These are phyloP conservation scores for Drosophila pseudoananassae DNA, from an alignment of 1,140 invertebrate genomes.

Conservation along the genomic window DNA sequence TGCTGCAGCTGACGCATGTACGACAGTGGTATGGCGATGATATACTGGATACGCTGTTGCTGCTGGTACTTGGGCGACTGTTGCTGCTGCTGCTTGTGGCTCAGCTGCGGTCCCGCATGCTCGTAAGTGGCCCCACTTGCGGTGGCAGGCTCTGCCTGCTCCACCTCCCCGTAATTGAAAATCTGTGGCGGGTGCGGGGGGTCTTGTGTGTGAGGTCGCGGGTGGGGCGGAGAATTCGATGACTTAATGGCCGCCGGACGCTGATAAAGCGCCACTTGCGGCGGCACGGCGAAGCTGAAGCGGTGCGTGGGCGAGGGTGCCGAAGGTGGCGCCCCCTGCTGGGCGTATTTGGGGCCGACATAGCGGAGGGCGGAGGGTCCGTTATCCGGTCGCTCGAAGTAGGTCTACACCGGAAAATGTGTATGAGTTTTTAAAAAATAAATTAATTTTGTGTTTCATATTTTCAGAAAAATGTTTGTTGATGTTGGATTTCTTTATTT, in stretches of 20 bases:
- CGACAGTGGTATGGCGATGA: slow-evolving; percentile 77
- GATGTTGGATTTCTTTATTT: background rate
- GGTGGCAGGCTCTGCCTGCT: slow-evolving; percentile 19
- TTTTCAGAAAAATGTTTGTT: background rate
- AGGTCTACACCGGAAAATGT: slow-evolving; percentile 28
- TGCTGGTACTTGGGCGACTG: slow-evolving; percentile 28
- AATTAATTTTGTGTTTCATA: too few relatives aligned
- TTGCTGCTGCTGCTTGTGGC: slow-evolving; percentile 25
- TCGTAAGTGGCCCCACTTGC: slow-evolving; percentile 27
- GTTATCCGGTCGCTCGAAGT: slow-evolving; percentile 50
- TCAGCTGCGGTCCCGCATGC: slow-evolving; percentile 29
- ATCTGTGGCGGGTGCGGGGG: slow-evolving; percentile 27
- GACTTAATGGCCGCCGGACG: slow-evolving; percentile 39
- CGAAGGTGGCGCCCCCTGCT: slow-evolving; percentile 16
- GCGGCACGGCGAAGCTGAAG: slow-evolving; percentile 59
- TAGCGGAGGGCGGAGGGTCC: slow-evolving; percentile 22
- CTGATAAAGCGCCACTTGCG: slow-evolving; percentile 70
- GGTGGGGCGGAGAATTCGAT: background rate
- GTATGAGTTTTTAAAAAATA: too few relatives aligned
- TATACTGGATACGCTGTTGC: slow-evolving; percentile 71
- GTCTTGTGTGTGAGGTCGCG: background rate
- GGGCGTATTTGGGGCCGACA: slow-evolving; percentile 11
- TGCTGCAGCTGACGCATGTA: slow-evolving; percentile 76
- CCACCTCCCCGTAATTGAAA: slow-evolving; percentile 53
- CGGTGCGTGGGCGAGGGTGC: slow-evolving; percentile 40